Percentiles rank a stretch among this genome's conserved stretches.
Conservation (phyloP, 2,797 vertebrate species). For the Mergus octosetaceus region DNA sequence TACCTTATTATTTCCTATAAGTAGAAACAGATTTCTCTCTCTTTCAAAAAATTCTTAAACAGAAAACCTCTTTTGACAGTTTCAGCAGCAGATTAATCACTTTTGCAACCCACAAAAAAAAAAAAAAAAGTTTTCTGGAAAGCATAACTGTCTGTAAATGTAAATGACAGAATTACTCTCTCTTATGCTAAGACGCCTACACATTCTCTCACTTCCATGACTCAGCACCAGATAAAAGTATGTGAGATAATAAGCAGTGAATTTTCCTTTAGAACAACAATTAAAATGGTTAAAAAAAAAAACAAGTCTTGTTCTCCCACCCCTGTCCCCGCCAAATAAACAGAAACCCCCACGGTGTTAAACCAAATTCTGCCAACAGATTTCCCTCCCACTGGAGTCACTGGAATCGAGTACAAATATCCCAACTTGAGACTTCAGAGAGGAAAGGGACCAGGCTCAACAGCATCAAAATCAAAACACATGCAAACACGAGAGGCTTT, state of each 20-base stretch:
- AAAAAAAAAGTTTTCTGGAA: conserved; percentile 81
- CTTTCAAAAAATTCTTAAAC: conserved; percentile 67
- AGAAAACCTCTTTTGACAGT: conserved; percentile 74
- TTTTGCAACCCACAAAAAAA: conserved; percentile 73
- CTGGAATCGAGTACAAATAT: background rate
- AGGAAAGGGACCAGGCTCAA: background rate
- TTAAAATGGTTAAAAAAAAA: conserved; percentile 30
- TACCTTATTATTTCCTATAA: conserved; percentile 68
- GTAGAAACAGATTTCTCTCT: conserved; percentile 63
- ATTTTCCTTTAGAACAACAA: conserved; percentile 61
- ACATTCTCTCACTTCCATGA: conserved; percentile 80
- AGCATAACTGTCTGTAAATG: conserved; percentile 79
- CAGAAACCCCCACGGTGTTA: background rate
- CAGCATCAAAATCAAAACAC: conserved; percentile 49
- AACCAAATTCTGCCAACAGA: background rate
- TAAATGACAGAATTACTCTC: conserved; percentile 77
- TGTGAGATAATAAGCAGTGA: conserved; percentile 68
- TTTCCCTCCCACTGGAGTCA: background rate
- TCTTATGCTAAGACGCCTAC: conserved; percentile 77
- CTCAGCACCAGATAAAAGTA: conserved; percentile 77
- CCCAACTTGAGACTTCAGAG: background rate
- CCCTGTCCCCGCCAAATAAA: background rate
- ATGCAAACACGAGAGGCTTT: conserved; percentile 17
- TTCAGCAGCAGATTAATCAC: conserved; percentile 77
- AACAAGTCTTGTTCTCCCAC: background rate